Evolutionary conservation across 2,113 vertebrate species (phyloP).

Genomic region (Xiphophorus hellerii): DNA sequence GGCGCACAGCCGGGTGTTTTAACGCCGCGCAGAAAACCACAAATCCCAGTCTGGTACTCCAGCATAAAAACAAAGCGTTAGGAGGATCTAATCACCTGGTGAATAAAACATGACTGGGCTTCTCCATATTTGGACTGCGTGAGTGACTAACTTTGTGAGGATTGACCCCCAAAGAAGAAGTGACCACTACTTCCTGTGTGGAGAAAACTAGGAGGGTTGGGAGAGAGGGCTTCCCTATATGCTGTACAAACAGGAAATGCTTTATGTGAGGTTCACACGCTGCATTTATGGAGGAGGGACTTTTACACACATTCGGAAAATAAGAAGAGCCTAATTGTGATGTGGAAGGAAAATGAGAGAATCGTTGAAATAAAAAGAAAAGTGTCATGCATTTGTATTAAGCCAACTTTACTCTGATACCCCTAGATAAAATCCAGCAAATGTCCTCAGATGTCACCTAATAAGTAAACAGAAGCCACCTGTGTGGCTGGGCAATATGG

Average conservation of each 20-base stretch:
- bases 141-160: slow-evolving; percentile 41
- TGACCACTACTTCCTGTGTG: slow-evolving; percentile 60
- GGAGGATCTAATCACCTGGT: background rate
- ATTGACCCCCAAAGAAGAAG: slow-evolving; percentile 36
- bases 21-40: slow-evolving; percentile 35
- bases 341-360: background rate
- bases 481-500: too few relatives aligned
- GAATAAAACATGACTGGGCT: slow-evolving; percentile 9
- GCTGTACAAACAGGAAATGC: slow-evolving; percentile 72
- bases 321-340: background rate
- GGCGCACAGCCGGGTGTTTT: slow-evolving; percentile 25
- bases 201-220: slow-evolving; percentile 24
- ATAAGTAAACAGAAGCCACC: too few relatives aligned
- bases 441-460: too few relatives aligned
- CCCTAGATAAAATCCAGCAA: too few relatives aligned
- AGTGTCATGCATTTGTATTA: too few relatives aligned
- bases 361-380: too few relatives aligned
- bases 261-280: slow-evolving; percentile 60
- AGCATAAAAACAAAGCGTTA: background rate
- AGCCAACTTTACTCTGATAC: too few relatives aligned
- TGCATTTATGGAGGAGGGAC: background rate
- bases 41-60: slow-evolving; percentile 26
- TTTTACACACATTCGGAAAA: slow-evolving; percentile 6
- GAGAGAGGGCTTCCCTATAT: slow-evolving; percentile 43
- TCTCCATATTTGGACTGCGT: slow-evolving; percentile 13